Base-by-base conservation (phyloP, 2,113 vertebrate genomes). In the Oryzias celebensis region DNA sequence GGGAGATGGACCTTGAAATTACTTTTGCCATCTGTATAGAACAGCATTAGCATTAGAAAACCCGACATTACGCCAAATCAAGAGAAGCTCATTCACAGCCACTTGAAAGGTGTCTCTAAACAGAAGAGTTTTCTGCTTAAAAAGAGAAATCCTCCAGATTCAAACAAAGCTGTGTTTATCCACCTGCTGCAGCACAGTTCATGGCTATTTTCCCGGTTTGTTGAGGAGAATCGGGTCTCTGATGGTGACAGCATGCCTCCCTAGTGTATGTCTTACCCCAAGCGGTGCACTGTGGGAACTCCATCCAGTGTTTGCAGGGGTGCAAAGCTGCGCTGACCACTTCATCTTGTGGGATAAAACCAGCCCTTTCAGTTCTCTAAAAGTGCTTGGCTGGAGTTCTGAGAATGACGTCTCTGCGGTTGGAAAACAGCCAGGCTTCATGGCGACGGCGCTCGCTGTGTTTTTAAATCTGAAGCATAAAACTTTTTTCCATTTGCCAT, bases 21-120 rank as follows among this genome's bases (percentile, higher is more conserved):
- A 75, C 79, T 80, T 81, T 62, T 84, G 82, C 80, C 82, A 90
- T 84, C 73, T 88, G 73, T 80, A 77, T 78, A 60, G 76, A 68
- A 4, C 3, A 2, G 51, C 73, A 90, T 87, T 90, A 82, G 82
- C 86, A 90, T 88, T 84, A 85, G 74, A 90, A 90, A 80, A 81
- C 60, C 45, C 68, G 22, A 73, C 65, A 77, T 76, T 80, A 53
- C 65, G 67, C 63, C 78, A 79, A 82, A 83, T 75, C 71, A 49
- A 68, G 55, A 67, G 75, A 18, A 68, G 59, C 79, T 71, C 73
- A 78, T 87, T 87, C 80, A 77, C 24, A 52, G 52, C 26, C 73
- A 42, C 53, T 64, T 84, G 72, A 86, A 83, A 84, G 70, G 71
- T 26, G 1, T 2, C 51, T 49, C 49, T 54, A 65, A 56, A 67